These are phyloP conservation scores for Eutrigla gurnardus DNA, from an alignment of 2,797 vertebrate genomes.

Conservation along the genomic window DNA sequence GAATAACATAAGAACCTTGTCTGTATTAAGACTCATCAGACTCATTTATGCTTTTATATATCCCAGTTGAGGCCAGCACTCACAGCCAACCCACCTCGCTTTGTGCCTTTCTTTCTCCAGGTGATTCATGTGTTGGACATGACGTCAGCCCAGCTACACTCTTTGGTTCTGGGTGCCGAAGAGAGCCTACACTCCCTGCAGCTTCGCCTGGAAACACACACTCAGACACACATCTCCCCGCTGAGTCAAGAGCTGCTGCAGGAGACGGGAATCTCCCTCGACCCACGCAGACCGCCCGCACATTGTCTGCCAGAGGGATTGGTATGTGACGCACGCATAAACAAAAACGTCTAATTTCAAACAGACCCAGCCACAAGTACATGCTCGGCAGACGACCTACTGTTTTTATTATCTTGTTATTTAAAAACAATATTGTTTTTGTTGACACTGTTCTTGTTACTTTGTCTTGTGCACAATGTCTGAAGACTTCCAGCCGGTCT, in stretches of 20 bases:
- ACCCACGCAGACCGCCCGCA: constrained; percentile 93
- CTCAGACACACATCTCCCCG: constrained; percentile 90
- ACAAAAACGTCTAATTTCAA: constrained; percentile 12
- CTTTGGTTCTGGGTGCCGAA: constrained; percentile 90
- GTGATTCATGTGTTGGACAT: constrained; percentile 97
- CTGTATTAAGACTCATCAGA: constrained; percentile 9
- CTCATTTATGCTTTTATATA: constrained; percentile 21
- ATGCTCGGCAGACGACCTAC: background rate
- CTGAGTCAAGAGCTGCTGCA: constrained; percentile 94
- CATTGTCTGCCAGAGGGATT: constrained; percentile 96
- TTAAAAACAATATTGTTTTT: background rate
- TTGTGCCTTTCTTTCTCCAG: constrained; percentile 69
- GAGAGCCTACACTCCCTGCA: constrained; percentile 96
- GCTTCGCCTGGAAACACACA: constrained; percentile 91
- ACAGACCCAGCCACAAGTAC: constrained; percentile 19
- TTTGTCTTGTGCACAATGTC: background rate
- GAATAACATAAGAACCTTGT: background rate
- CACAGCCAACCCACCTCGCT: background rate
- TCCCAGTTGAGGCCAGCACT: background rate
- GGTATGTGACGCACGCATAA: constrained; percentile 76
- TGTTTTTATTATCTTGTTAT: background rate
- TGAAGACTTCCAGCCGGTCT: background rate
- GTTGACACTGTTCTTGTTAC: background rate
- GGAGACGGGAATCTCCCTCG: constrained; percentile 95
- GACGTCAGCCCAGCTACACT: constrained; percentile 96